Base-by-base conservation (phyloP, 2,888 invertebrate species). In the Sisyra terminalis region DNA sequence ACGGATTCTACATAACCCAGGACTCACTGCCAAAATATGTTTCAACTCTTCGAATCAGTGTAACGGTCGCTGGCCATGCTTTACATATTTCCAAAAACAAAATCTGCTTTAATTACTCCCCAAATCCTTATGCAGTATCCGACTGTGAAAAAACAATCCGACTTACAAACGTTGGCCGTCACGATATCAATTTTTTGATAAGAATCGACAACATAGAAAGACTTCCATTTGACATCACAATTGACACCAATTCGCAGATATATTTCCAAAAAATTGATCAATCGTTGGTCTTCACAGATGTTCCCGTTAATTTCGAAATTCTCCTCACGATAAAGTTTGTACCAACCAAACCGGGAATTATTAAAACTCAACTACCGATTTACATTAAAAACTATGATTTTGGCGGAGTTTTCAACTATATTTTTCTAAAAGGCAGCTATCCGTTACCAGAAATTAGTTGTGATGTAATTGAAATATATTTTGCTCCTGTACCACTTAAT, bases 401-500 rank as follows among this genome's bases (percentile, higher is more conserved):
- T 7, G 53, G 51, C 2, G 44, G 44, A 14, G 47, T 57, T 10
- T 64, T 59, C 42, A 64, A 62, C 48, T 55, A 53, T 48, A 43
- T 65, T 17, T 49, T 46, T 32, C 43, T 65, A 3, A 39, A 45
- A 2, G 64, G 60, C 14, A 40, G 41, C 7, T 52, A 55, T 46
- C 49, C 50, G 2, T 41, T 29, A 11, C 53, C 57, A 3, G 46
- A 42, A 2, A 60, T 65, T n/a, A 48, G 49, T 1, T 44, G 52
- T 6, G 48, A 55, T 11, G 45, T 44, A 8, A 46, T 45, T 1
- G 52, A 57, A 42, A 48, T 63, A 16, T 58, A 53, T 40, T 55
- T 65, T 13, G 49, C 50, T 15, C 58, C 63, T 1, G 51, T 61
- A 9, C 57, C 58, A 1, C 43, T 61, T 9, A 50, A 46, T 29